A percentile compares a stretch with the other conserved stretches of the same genome.
Conservation (phyloP, 2,113 vertebrate species). For the Vicugna pacos region DNA sequence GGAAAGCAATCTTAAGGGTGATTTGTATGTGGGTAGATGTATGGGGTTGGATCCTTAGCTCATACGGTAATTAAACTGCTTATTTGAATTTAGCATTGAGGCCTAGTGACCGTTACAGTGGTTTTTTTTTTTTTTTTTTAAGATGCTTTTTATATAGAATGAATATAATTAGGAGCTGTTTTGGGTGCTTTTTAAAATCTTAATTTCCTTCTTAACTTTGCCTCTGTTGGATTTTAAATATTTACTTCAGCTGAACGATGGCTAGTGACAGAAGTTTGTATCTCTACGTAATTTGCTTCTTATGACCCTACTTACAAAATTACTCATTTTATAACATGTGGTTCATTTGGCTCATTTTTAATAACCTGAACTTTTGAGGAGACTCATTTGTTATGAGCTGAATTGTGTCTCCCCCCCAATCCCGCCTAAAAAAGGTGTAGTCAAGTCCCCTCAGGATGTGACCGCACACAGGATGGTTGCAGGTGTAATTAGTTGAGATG, state of each 20-base stretch:
- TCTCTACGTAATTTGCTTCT: background rate
- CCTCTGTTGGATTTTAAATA: slow-evolving; percentile 23
- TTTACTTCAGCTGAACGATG: slow-evolving; percentile 4
- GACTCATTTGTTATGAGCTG: background rate
- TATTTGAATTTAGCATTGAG: slow-evolving; percentile 39
- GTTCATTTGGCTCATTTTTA: slow-evolving; percentile 43
- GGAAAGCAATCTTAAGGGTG: slow-evolving; percentile 75
- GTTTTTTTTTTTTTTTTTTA: background rate
- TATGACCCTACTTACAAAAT: slow-evolving; percentile 15
- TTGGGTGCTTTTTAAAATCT: background rate
- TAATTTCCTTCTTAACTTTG: slow-evolving; percentile 48
- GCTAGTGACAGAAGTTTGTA: slow-evolving; percentile 22
- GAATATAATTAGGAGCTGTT: slow-evolving; percentile 13
- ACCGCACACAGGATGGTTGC: background rate
- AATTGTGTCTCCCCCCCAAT: background rate
- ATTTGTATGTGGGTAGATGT: slow-evolving; percentile 69
- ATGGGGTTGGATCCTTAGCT: slow-evolving; percentile 57
- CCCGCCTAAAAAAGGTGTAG: background rate
- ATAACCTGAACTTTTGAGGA: slow-evolving; percentile 5
- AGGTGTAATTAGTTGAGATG: background rate
- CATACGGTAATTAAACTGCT: slow-evolving; percentile 57
- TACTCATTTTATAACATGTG: background rate
- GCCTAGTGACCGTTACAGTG: background rate
- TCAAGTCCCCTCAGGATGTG: background rate
- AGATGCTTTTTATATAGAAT: slow-evolving; percentile 37